Evolutionary conservation across 2,888 invertebrate species (phyloP).

Genomic region (Sussaba pulchella): DNA sequence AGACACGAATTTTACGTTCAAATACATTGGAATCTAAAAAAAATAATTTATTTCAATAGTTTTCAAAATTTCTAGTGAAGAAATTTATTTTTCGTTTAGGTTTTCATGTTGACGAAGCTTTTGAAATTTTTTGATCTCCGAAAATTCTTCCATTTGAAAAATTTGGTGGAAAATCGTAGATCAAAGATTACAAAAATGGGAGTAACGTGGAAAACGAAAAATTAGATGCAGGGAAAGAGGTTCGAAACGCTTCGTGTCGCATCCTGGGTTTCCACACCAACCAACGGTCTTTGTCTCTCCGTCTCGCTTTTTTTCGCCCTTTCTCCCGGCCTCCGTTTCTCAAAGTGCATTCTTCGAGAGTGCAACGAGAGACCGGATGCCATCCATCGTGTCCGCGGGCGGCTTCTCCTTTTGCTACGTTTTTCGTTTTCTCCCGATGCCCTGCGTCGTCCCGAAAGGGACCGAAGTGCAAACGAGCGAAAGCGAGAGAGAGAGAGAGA

Average conservation of each 20-base stretch:
- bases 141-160: too few relatives aligned
- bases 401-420: constrained; percentile 60
- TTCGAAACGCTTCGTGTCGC: constrained; percentile 1
- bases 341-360: constrained; percentile 76
- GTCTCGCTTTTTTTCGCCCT: constrained; percentile 43
- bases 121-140: too few relatives aligned
- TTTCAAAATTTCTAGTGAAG: too few relatives aligned
- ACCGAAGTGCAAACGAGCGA: constrained; percentile 27
- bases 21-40: too few relatives aligned
- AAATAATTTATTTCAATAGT: too few relatives aligned
- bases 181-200: constrained; percentile 51
- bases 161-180: constrained; percentile 39
- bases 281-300: background rate
- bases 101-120: too few relatives aligned
- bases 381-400: constrained; percentile 80
- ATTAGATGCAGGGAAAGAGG: constrained; percentile 40
- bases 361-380: constrained; percentile 79
- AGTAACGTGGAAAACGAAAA: constrained; percentile 41
- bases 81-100: too few relatives aligned
- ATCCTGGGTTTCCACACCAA: constrained; percentile 58
- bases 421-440: constrained; percentile 49
- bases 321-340: constrained; percentile 60
- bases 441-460: constrained; percentile 39
- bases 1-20: too few relatives aligned
- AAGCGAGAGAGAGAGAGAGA: constrained; percentile 49